Evolutionary conservation across 2,888 invertebrate genomes (phyloP).

Genomic region (Synergus laeviventris): DNA sequence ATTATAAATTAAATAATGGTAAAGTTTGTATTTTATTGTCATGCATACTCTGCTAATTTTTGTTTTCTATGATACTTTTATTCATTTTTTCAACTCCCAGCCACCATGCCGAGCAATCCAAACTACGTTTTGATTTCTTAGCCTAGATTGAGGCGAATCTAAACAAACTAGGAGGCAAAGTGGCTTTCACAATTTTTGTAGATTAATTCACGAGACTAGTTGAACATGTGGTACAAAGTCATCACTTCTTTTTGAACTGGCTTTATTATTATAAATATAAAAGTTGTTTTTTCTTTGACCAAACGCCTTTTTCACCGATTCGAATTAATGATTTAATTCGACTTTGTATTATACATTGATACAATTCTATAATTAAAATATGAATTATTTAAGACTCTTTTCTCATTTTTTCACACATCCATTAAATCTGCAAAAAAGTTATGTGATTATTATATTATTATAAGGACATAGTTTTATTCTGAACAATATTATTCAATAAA

Average conservation of each 20-base stretch:
- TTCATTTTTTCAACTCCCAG: constrained; percentile 21
- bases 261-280: constrained; percentile 53
- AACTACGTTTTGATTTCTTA: constrained; percentile 40
- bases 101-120: constrained; percentile 41
- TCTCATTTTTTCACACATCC: constrained; percentile 28
- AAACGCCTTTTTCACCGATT: constrained; percentile 58
- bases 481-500: constrained; percentile 7
- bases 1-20: constrained; percentile 57
- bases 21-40: constrained; percentile 58
- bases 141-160: constrained; percentile 31
- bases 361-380: constrained; percentile 64
- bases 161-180: not conserved
- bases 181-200: constrained; percentile 13
- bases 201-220: constrained; percentile 23
- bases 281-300: constrained; percentile 55
- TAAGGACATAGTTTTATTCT: not conserved
- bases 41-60: constrained; percentile 47
- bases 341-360: constrained; percentile 66
- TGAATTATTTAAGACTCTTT: constrained; percentile 57
- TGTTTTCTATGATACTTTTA: constrained; percentile 25
- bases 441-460: constrained; percentile 7
- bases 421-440: not conserved
- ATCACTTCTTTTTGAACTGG: constrained; percentile 52
- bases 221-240: constrained; percentile 50
- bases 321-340: constrained; percentile 53